Evolutionary conservation across 2,888 invertebrate species (phyloP).

Genomic region (Sclerodermus sp.): DNA sequence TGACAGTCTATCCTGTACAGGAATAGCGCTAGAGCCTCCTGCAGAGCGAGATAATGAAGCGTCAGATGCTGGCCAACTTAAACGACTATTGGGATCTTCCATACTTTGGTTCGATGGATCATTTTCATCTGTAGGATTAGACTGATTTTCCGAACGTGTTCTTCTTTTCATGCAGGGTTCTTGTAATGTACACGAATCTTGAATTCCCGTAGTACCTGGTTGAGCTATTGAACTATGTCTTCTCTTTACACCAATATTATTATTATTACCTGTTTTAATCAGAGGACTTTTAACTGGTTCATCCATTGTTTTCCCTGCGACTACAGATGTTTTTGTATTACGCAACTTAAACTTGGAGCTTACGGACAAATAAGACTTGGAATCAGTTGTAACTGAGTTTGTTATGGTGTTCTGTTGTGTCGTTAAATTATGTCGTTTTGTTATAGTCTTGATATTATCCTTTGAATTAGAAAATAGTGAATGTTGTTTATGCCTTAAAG

Average conservation of each 20-base stretch:
- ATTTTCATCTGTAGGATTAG: slow-evolving; percentile 56
- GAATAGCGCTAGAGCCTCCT: slow-evolving; percentile 9
- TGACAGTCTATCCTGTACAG: slow-evolving; percentile 41
- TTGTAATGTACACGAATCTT: slow-evolving; percentile 18
- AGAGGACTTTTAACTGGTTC: slow-evolving; percentile 11
- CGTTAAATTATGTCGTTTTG: slow-evolving; percentile 17
- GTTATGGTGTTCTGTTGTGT: slow-evolving; percentile 13
- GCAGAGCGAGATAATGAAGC: slow-evolving; percentile 23
- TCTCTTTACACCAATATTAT: slow-evolving; percentile 27
- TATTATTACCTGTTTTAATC: slow-evolving; percentile 14
- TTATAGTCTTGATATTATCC: slow-evolving; percentile 9
- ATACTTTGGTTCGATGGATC: slow-evolving; percentile 48
- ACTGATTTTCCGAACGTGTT: slow-evolving; percentile 49
- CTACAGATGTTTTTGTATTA: slow-evolving; percentile 18
- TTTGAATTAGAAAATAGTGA: slow-evolving; percentile 15
- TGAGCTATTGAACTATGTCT: slow-evolving; percentile 43
- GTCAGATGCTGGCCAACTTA: slow-evolving; percentile 37
- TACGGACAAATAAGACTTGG: slow-evolving; percentile 20
- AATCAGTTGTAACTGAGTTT: slow-evolving; percentile 7
- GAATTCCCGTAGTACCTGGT: slow-evolving; percentile 12
- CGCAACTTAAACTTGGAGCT: slow-evolving; percentile 23
- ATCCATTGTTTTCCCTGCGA: slow-evolving; percentile 11
- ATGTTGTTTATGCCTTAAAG: slow-evolving; percentile 15
- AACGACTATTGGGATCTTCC: slow-evolving; percentile 28
- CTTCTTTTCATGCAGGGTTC: slow-evolving; percentile 42